Evolutionary conservation across 2,888 invertebrate species (phyloP).

Genomic region (Cremastobaeus sp.): DNA sequence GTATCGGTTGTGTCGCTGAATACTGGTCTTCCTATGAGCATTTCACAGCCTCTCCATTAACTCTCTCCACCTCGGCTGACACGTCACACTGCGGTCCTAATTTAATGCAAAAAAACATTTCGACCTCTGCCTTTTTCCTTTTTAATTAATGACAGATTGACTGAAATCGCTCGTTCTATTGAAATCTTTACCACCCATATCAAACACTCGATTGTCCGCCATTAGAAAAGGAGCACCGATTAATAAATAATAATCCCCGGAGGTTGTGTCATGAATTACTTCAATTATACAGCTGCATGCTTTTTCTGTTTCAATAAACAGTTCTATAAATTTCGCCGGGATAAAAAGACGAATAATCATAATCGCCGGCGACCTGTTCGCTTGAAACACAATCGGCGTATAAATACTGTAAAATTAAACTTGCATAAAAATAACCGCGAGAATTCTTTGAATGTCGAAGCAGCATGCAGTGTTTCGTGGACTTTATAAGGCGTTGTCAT

Average conservation of each 20-base stretch:
- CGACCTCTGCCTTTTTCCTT: slow-evolving; percentile 6
- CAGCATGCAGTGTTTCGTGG: not conserved
- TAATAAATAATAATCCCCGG: no score
- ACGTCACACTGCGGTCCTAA: slow-evolving; percentile 50
- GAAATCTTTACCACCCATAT: not conserved
- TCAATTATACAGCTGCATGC: no score
- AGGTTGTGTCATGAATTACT: no score
- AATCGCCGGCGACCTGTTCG: no score
- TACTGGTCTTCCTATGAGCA: slow-evolving; percentile 57
- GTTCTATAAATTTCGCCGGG: no score
- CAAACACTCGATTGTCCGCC: not conserved
- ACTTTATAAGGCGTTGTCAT: slow-evolving; percentile 50
- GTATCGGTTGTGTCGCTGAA: slow-evolving; percentile 67
- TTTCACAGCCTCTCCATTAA: slow-evolving; percentile 57
- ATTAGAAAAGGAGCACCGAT: no score
- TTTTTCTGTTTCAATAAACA: no score
- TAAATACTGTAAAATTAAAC: slow-evolving; percentile 13
- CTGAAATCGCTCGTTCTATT: slow-evolving; percentile 22
- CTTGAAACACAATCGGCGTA: not conserved
- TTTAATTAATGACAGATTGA: slow-evolving; percentile 44
- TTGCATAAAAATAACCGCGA: slow-evolving; percentile 18
- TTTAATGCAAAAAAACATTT: slow-evolving; percentile 27
- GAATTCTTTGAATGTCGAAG: slow-evolving; percentile 39
- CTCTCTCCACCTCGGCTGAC: slow-evolving; percentile 44
- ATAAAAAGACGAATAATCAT: no score